Evolutionary conservation across 2,888 invertebrate species (phyloP).

Genomic region (Lasioglossum zephyrum): DNA sequence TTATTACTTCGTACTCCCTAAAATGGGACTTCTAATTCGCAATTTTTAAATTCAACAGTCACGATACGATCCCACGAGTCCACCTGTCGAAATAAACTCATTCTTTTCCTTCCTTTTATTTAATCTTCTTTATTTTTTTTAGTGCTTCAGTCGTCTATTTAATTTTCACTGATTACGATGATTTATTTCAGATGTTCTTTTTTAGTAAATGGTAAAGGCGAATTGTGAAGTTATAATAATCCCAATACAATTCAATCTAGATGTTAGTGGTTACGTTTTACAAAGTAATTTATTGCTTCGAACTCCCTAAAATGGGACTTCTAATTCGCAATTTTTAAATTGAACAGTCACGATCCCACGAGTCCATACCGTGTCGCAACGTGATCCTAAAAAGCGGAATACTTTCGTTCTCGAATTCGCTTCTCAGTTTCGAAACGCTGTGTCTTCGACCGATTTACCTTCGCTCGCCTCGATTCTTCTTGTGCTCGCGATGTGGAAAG

Average conservation of each 20-base stretch:
- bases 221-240: background rate
- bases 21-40: background rate
- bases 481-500: background rate
- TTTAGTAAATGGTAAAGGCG: background rate
- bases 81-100: background rate
- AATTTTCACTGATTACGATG: background rate
- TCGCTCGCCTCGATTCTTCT: background rate
- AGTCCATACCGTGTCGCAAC: background rate
- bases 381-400: background rate
- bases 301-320: background rate
- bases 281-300: background rate
- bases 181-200: background rate
- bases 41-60: background rate
- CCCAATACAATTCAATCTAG: background rate
- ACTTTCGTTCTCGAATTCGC: background rate
- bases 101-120: background rate
- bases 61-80: conserved; percentile 5
- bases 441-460: conserved; percentile 7
- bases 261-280: background rate
- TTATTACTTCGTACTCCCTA: background rate
- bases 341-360: background rate
- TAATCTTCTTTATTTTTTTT: background rate
- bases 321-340: background rate
- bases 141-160: background rate
- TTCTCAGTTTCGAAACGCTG: background rate